Percentiles rank a stretch among this genome's conserved stretches.
These are phyloP conservation scores for Gymnocheta viridis DNA, from an alignment of 2,888 invertebrate species.

Conservation along the genomic window DNA sequence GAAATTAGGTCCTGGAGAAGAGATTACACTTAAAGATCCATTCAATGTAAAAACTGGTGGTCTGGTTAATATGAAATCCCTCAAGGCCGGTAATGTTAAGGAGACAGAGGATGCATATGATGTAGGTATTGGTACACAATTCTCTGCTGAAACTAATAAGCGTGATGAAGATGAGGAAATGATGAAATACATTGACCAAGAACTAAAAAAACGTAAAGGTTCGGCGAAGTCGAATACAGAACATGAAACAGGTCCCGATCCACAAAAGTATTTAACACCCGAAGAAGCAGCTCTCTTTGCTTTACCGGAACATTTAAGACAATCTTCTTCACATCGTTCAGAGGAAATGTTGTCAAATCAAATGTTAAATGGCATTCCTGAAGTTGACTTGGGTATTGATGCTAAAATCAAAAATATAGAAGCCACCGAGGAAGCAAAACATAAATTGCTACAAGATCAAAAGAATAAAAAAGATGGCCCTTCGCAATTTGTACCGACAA, in stretches of 20 bases:
- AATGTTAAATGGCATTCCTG: conserved; percentile 99
- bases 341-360: conserved; percentile 99
- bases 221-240: conserved; percentile 80
- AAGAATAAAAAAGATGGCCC: conserved; percentile 96
- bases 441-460: conserved; percentile 93
- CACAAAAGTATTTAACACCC: conserved; percentile 88
- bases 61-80: conserved; percentile 93
- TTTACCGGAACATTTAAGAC: conserved; percentile 93
- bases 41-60: conserved; percentile 92
- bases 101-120: conserved; percentile 95
- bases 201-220: conserved; percentile 93
- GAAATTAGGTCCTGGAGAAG: conserved; percentile 83
- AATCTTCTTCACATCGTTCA: conserved; percentile 92
- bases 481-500: conserved; percentile 97
- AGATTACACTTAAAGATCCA: conserved; percentile 85
- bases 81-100: conserved; percentile 91
- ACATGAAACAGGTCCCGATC: conserved; percentile 83
- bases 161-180: conserved; percentile 99
- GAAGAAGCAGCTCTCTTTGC: conserved; percentile 95
- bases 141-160: conserved; percentile 98
- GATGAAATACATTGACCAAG: conserved; percentile 95
- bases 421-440: conserved; percentile 99
- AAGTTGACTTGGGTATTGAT: conserved; percentile 99
- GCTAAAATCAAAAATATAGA: conserved; percentile 99
- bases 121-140: conserved; percentile 96